These are phyloP conservation scores for Stenotaenia linearis DNA, from an alignment of 2,888 invertebrate species.

Conservation along the genomic window DNA sequence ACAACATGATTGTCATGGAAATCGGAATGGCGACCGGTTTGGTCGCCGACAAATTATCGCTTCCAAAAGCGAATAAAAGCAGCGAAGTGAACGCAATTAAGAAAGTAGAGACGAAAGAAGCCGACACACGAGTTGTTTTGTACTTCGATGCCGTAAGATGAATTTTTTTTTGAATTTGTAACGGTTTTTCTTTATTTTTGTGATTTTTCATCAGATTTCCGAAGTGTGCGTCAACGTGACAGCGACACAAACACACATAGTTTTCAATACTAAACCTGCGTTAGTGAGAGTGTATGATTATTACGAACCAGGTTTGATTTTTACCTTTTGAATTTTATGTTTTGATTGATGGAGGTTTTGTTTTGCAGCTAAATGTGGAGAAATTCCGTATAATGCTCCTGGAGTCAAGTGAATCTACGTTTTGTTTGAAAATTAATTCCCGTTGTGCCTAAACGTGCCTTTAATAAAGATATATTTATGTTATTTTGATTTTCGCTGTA, in stretches of 20 bases:
- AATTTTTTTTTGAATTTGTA: background rate
- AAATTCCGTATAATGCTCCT: background rate
- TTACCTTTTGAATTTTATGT: background rate
- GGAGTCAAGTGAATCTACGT: background rate
- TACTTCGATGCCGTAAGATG: background rate
- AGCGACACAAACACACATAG: background rate
- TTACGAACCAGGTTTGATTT: conserved; percentile 40
- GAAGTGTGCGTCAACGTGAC: background rate
- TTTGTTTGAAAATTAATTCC: too few species aligned
- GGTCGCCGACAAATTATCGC: background rate
- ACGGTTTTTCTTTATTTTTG: too few species aligned
- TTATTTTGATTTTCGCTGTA: too few species aligned
- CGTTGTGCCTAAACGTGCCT: too few species aligned
- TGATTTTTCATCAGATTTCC: background rate
- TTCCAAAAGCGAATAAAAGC: background rate
- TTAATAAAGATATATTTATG: too few species aligned
- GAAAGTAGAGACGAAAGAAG: background rate
- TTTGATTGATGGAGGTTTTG: background rate
- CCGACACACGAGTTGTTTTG: background rate
- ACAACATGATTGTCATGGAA: background rate
- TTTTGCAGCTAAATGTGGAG: background rate
- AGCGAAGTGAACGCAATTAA: background rate
- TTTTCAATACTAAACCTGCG: conserved; percentile 39
- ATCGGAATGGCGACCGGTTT: background rate
- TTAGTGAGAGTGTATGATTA: conserved; percentile 42